A percentile compares a stretch with the other conserved stretches of the same genome.
Conservation (phyloP, 2,113 vertebrate species). For the Pogona vitticeps region DNA sequence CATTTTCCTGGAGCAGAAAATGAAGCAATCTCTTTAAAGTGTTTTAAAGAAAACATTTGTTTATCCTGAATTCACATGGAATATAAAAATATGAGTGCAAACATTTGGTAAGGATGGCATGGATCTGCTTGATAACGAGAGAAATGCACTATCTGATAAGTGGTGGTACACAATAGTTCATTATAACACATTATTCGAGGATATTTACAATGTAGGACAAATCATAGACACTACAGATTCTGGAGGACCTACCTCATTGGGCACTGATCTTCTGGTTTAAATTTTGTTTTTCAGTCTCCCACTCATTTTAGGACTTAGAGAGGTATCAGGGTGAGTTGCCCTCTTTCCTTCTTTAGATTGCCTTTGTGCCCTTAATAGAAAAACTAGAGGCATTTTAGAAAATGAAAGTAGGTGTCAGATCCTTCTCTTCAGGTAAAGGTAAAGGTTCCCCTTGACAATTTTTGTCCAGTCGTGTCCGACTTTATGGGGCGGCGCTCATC, state of each 20-base stretch:
- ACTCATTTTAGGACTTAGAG: background rate
- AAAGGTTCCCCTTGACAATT: too few species aligned
- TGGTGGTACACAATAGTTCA: background rate
- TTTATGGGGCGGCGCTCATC: too few species aligned
- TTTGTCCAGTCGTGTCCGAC: too few species aligned
- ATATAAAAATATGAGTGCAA: background rate
- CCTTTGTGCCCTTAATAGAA: background rate
- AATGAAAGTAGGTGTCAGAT: background rate
- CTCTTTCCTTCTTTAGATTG: background rate
- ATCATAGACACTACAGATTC: too few species aligned
- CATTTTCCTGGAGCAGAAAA: background rate
- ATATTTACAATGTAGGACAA: too few species aligned
- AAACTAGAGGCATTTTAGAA: background rate
- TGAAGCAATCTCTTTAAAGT: constrained; percentile 1
- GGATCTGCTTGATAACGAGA: background rate
- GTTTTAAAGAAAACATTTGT: background rate
- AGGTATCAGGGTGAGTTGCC: background rate
- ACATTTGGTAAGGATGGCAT: background rate
- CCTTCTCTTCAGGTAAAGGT: too few species aligned
- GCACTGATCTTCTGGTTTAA: too few species aligned
- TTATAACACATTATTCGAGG: too few species aligned
- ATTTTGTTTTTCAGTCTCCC: too few species aligned
- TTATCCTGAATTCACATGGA: background rate
- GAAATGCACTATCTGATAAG: background rate
- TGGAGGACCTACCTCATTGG: too few species aligned